Evolutionary conservation across 1,140 invertebrate genomes (phyloP).

Genomic region (Popillia japonica): DNA sequence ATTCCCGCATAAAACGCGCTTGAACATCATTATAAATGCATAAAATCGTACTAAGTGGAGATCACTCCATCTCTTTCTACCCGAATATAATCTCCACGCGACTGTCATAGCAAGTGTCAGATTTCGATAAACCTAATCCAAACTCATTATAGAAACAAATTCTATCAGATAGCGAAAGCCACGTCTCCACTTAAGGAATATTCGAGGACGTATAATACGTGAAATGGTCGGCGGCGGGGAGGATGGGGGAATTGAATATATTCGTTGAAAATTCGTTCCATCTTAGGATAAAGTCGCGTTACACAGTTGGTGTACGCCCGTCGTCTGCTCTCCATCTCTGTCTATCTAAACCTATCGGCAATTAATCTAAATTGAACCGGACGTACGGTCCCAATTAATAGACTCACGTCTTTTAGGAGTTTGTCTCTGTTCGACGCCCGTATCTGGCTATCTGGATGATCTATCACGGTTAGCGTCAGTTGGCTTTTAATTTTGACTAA

Average conservation of each 20-base stretch:
- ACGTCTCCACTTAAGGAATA: background rate
- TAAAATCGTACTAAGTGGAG: no score
- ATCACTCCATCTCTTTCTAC: no score
- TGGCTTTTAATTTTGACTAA: slow-evolving; percentile 27
- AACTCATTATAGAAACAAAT: slow-evolving; percentile 42
- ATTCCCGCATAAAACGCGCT: no score
- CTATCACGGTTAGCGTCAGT: slow-evolving; percentile 27
- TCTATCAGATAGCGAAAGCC: slow-evolving; percentile 43
- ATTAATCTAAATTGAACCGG: slow-evolving; percentile 55
- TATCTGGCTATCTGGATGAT: background rate
- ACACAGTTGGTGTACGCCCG: no score
- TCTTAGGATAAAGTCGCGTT: no score
- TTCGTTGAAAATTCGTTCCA: slow-evolving; percentile 41
- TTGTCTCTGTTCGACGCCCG: background rate
- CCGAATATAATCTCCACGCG: no score
- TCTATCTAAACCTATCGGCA: slow-evolving; percentile 49
- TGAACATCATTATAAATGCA: no score
- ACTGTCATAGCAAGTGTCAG: slow-evolving; percentile 39
- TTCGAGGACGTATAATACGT: slow-evolving; percentile 14
- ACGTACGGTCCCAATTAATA: slow-evolving; percentile 54
- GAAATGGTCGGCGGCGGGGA: background rate
- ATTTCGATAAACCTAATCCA: slow-evolving; percentile 41
- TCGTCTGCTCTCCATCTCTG: no score
- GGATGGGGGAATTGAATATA: slow-evolving; percentile 37
- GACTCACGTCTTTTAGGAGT: slow-evolving; percentile 41